A percentile compares a stretch with the other conserved stretches of the same genome.
These are phyloP conservation scores for Oasisia sp. DNA, from an alignment of 2,888 invertebrate species.

Conservation along the genomic window DNA sequence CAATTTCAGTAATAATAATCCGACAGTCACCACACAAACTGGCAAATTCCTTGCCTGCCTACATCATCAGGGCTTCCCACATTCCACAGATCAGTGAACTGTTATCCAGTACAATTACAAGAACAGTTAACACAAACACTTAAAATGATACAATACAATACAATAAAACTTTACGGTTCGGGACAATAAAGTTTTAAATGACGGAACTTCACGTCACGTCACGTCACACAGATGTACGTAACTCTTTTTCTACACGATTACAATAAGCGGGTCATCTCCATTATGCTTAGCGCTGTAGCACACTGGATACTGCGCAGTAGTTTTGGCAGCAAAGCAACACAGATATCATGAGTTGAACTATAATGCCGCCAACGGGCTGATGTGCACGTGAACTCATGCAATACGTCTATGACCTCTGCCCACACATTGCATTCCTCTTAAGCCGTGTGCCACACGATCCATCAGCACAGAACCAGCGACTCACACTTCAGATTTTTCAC, in stretches of 20 bases:
- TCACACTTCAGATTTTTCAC: background rate
- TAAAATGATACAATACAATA: too few relatives aligned
- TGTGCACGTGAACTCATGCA: background rate
- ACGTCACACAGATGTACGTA: background rate
- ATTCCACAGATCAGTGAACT: background rate
- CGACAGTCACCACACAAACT: background rate
- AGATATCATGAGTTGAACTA: background rate
- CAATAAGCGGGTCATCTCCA: background rate
- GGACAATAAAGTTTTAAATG: too few relatives aligned
- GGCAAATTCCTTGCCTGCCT: background rate
- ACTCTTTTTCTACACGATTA: background rate
- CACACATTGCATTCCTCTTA: background rate
- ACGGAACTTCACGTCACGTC: too few relatives aligned
- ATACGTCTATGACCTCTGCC: background rate
- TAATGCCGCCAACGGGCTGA: background rate
- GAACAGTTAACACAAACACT: background rate
- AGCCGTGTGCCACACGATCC: background rate
- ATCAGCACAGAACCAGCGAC: background rate
- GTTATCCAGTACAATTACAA: background rate
- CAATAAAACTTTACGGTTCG: too few relatives aligned
- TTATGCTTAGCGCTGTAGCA: background rate
- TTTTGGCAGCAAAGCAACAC: background rate
- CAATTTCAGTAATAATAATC: background rate
- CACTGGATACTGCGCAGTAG: slow-evolving; percentile 12
- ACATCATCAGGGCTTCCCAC: background rate